Evolutionary conservation across 2,888 invertebrate genomes (phyloP).

Genomic region (Nycteola revayana): DNA sequence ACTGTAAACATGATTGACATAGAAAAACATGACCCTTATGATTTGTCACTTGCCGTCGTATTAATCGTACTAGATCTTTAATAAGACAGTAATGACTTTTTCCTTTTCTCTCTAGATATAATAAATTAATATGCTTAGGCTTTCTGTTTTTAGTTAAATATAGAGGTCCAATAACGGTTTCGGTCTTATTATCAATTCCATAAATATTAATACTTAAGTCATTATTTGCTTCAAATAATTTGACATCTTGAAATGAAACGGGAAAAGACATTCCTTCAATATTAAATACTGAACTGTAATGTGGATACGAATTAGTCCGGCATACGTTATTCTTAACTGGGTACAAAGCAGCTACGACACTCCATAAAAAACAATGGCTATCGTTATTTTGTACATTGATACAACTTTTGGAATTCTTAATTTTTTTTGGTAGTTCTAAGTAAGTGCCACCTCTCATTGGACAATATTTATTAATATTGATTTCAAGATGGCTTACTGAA

Average conservation of each 20-base stretch:
- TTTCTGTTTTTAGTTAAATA: constrained; percentile 12
- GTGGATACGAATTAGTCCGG: too few relatives aligned
- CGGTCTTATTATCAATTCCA: not conserved
- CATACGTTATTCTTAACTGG: too few relatives aligned
- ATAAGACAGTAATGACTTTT: constrained; percentile 22
- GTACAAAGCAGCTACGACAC: too few relatives aligned
- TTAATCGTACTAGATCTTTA: constrained; percentile 18
- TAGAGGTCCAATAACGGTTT: constrained; percentile 18
- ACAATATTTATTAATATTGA: not conserved
- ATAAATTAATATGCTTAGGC: constrained; percentile 19
- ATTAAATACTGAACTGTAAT: not conserved
- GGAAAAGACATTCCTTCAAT: not conserved
- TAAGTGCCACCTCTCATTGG: not conserved
- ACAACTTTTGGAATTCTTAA: too few relatives aligned
- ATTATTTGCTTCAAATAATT: not conserved
- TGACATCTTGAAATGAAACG: not conserved
- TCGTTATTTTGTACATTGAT: too few relatives aligned
- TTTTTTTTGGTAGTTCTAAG: too few relatives aligned
- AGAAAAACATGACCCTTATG: constrained; percentile 17
- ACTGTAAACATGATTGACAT: constrained; percentile 20
- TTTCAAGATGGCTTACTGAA: too few relatives aligned
- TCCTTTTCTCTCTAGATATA: constrained; percentile 14
- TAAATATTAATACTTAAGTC: not conserved
- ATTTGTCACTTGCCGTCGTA: constrained; percentile 14
- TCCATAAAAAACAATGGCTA: too few relatives aligned